These are phyloP conservation scores for Ancistrus triradiatus DNA, from an alignment of 2,113 vertebrate genomes.

Conservation along the genomic window DNA sequence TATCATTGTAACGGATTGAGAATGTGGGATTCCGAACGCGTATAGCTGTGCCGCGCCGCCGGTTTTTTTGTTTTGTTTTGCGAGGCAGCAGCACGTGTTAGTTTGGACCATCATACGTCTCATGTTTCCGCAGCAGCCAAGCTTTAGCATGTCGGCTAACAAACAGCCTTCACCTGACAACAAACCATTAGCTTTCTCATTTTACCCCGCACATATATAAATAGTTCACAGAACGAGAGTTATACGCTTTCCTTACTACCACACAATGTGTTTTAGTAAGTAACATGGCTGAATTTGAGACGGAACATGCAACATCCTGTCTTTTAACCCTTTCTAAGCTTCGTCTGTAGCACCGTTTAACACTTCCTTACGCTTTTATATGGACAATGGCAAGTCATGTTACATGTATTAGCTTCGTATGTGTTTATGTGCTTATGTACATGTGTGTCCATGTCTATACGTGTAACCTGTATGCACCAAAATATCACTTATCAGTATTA, in stretches of 20 bases:
- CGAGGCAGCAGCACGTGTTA: constrained; percentile 63
- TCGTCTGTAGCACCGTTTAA: background rate
- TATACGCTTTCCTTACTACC: background rate
- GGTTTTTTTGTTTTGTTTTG: constrained; percentile 68
- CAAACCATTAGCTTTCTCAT: background rate
- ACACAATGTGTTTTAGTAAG: background rate
- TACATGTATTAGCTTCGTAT: too few relatives aligned
- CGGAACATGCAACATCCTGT: constrained; percentile 24
- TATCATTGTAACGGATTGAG: background rate
- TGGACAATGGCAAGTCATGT: too few relatives aligned
- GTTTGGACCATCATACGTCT: constrained; percentile 37
- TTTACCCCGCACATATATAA: too few relatives aligned
- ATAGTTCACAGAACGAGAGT: too few relatives aligned
- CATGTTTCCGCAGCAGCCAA: constrained; percentile 17
- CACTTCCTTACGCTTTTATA: too few relatives aligned
- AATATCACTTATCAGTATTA: too few relatives aligned
- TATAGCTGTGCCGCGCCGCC: constrained; percentile 3
- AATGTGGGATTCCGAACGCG: background rate
- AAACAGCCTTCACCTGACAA: constrained; percentile 8
- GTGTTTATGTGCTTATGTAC: too few relatives aligned
- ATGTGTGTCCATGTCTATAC: too few relatives aligned
- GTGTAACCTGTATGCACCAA: too few relatives aligned
- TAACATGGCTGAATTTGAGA: background rate
- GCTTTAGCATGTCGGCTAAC: constrained; percentile 30
- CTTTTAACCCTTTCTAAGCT: constrained; percentile 17